Base-by-base conservation (phyloP, 2,888 invertebrate species). In the Nemapogon koenigi region DNA sequence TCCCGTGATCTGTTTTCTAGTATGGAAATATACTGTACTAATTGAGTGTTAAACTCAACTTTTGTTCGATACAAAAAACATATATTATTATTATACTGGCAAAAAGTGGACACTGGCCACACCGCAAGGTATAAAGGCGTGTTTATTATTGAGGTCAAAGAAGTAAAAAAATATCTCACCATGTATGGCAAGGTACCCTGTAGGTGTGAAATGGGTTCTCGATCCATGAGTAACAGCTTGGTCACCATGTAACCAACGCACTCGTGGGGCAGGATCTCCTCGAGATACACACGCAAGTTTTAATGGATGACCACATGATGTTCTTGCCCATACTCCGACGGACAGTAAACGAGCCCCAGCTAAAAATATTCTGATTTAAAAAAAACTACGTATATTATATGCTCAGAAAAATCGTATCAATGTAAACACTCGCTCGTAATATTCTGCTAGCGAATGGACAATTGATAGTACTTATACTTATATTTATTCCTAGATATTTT, bases 321-420 rank as follows among this genome's bases (percentile, higher is more conserved):
- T 85, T 18, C 86, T 83, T 8, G 89, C 73, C 53, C 84, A 72
- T 43, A 88, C 87, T 1, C 92, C 90, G 59, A 94, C 94, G 4
- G 92, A 91, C 0, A 91, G 87, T 14, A 94, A 88, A 46, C 89
- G 82, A 1, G 93, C 93, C 35, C 91, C 88, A 26, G 89, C 93
- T 90, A n/a, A n/a, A n/a, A n/a, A n/a, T n/a, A n/a, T n/a, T 22
- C 10, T 10, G 10, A 7, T 7, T 22, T 22, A 7, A 10, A 22
- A 22, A 22, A 6, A 22, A 6, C 10, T 7, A 10, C 6, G 10
- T 7, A 10, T 22, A 22, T 7, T 22, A 22, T 22, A 22, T 22
- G 10, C 10, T 10, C 6, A 22, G 10, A 22, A 22, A 22, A 22
- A 22, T 7, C 6, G 7, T 10, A 22, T 22, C 10, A 22, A 22